A percentile compares a stretch with the other conserved stretches of the same genome.
These are phyloP conservation scores for Lasioglossum vierecki DNA, from an alignment of 2,888 invertebrate species.

Conservation along the genomic window DNA sequence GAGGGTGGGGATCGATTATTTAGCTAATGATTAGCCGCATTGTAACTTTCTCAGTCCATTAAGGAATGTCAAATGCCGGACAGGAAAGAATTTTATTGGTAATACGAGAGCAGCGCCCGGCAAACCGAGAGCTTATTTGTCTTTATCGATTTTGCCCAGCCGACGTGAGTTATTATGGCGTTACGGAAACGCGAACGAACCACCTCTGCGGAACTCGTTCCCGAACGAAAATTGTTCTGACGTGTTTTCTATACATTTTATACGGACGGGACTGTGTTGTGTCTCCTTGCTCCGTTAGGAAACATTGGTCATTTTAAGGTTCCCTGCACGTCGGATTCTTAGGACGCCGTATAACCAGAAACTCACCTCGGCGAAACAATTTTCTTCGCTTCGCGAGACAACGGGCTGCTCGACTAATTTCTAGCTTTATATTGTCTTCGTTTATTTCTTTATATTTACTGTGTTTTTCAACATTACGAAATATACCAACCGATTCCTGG, in stretches of 20 bases:
- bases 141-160: slow-evolving; percentile 44
- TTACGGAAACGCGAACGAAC: not conserved
- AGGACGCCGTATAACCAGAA: not conserved
- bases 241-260: slow-evolving; percentile 30
- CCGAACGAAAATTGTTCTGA: slow-evolving; percentile 35
- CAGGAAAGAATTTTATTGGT: slow-evolving; percentile 38
- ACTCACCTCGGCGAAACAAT: not conserved
- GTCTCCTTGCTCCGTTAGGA: slow-evolving; percentile 8
- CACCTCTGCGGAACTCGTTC: slow-evolving; percentile 13
- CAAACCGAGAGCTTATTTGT: slow-evolving; percentile 51
- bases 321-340: slow-evolving; percentile 25
- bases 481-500: too few species aligned
- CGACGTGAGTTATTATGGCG: slow-evolving; percentile 49
- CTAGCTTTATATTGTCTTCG: too few species aligned
- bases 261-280: slow-evolving; percentile 26
- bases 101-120: slow-evolving; percentile 20
- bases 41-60: slow-evolving; percentile 31
- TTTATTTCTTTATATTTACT: too few species aligned
- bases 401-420: not conserved
- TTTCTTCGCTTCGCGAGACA: not conserved
- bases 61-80: slow-evolving; percentile 17
- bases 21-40: slow-evolving; percentile 32
- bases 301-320: slow-evolving; percentile 28
- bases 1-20: slow-evolving; percentile 21
- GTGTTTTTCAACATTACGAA: too few species aligned